Base-by-base conservation (phyloP, 2,888 invertebrate genomes). In the Morpho helenor region DNA sequence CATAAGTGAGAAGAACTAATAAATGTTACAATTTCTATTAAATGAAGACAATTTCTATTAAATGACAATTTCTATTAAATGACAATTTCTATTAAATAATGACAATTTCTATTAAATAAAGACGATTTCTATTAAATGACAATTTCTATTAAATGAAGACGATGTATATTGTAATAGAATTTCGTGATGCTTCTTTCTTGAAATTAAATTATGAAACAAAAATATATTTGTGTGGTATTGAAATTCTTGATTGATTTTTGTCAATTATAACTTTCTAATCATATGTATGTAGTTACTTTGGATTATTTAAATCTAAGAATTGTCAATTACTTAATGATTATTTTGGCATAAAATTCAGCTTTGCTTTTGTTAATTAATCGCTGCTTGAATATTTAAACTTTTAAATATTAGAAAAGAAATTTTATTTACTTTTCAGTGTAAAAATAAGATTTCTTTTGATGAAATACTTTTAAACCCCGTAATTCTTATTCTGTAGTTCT, bases 231-330 rank as follows among this genome's bases (percentile, higher is more conserved):
- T 59, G 61, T 64, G 63, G 56, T 66, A 79, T 78, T 79, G 83
- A 69, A 72, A 78, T 86, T 83, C 9, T 83, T 85, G 82, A 61
- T 63, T 63, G 79, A 80, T 87, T 89, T 87, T 84, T 76, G 89
- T 90, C 89, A 90, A 90, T 90, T 90, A 89, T 82, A 88, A 76
- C 79, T 82, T 84, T 75, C 79, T 86, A 86, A 84, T 79, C 81
- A 82, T 75, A 80, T 67, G 61, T 68, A 66, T 74, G 76, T 84
- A 87, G 84, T 87, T 88, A 76, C 75, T 87, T 88, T 88, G 81
- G 76, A 87, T 88, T 84, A 76, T 87, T 89, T 87, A 87, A 82
- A 80, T 87, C 76, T 89, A 89, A 88, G 87, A 80, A 84, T 76
- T 80, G 89, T 89, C 89, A 89, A 89, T 89, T 89, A 89, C 76